A percentile compares a stretch with the other conserved stretches of the same genome.
Evolutionary conservation across 2,797 vertebrate species (phyloP).

Genomic region (Typhlichthys eigenmanni): DNA sequence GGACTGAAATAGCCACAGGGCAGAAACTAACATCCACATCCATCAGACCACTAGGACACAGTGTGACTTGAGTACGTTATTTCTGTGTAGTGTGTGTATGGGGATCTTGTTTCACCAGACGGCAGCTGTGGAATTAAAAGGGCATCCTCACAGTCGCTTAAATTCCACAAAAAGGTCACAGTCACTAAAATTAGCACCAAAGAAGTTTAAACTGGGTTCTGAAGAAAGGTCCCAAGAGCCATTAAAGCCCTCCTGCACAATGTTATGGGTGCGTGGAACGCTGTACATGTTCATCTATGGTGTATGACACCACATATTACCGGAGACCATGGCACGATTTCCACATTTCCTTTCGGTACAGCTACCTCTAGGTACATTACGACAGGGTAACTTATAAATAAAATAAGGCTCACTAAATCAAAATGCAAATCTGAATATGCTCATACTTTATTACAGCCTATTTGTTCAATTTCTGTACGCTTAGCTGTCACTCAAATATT

Average conservation of each 20-base stretch:
- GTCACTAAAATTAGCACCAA: constrained; percentile 75
- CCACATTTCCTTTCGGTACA: no score
- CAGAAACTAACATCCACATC: neutral
- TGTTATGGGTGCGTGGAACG: constrained; percentile 19
- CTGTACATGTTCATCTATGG: neutral
- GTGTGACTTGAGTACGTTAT: constrained; percentile 58
- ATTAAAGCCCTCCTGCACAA: constrained; percentile 33
- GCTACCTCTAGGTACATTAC: no score
- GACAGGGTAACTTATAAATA: no score
- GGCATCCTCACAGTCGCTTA: constrained; percentile 36
- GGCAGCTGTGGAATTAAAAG: constrained; percentile 72
- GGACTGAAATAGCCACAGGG: constrained; percentile 48
- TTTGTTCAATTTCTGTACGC: no score
- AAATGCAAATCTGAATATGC: no score
- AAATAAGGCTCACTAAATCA: no score
- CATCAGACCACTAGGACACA: constrained; percentile 60
- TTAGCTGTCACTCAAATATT: constrained; percentile 4
- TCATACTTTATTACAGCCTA: no score
- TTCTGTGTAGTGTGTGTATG: constrained; percentile 33
- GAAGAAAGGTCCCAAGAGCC: constrained; percentile 17
- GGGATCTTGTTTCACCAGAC: constrained; percentile 74
- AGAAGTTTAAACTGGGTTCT: constrained; percentile 46
- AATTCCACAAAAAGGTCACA: constrained; percentile 80
- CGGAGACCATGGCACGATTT: neutral
- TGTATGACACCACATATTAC: neutral